Evolutionary conservation across 92 coral and sea anemone genomes (phyloP), one percentile per base, ranked within the genome.

Genomic region (Diadumene lineata): DNA sequence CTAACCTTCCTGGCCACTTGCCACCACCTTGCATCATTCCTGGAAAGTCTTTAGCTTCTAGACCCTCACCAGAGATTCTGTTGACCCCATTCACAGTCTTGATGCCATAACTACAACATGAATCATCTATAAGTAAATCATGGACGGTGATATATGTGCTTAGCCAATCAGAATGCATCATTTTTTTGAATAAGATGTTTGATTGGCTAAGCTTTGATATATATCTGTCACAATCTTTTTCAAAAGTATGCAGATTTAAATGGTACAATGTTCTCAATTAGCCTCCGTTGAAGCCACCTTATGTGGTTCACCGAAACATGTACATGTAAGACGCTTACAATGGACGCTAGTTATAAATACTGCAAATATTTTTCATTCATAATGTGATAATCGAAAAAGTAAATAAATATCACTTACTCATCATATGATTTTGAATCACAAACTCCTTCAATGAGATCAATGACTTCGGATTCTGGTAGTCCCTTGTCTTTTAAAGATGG

Each of bases 11-110:
- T 16, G 98, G 98, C 98, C 98, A 94, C 44, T 94, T 94, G 11
- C 98, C 98, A n/a, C 98, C 98, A 2, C 98, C 98, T 70, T 91
- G 97, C 98, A 94, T 94, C 98, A 94, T 94, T 43, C 98, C 98
- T 46, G 98, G 90, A 11, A 86, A 77, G 32, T 94, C 98, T 61
- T 88, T 91, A 15, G 98, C 97, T 55, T 94, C 98, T 72, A 94
- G 81, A 7, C 98, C 98, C 10, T 87, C 94, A 43, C 98, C 98
- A 62, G 97, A 91, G 30, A 94, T 60, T 32, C 98, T 85, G 64
- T 94, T 94, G 16, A 91, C 75, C n/a, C 98, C 98, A 51, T 82
- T 75, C 13, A 94, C 97, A 29, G 98, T 86, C 81, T 94, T 94
- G 3, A 94, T 28, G 1, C 98, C 98, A 84, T 94, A 94, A 46